Conservation (phyloP, 1,140 invertebrate species). For the Orius laevigatus region DNA sequence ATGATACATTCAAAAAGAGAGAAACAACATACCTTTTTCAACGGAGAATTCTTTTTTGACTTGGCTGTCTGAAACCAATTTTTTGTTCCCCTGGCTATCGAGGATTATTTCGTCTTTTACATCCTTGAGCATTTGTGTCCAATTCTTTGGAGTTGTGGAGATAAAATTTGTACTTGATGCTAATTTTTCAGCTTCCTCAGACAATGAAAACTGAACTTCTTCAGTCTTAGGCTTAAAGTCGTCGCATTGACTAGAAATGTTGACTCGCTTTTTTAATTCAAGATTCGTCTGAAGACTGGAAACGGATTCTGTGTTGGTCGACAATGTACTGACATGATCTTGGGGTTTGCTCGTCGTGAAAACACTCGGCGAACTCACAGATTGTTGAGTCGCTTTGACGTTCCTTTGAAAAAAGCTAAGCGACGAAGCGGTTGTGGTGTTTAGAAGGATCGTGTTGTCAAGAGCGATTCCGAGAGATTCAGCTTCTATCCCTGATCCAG, state of each 20-base stretch:
- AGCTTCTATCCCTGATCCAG: slow-evolving; percentile 11
- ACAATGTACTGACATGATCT: no score
- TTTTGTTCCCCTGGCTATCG: not conserved
- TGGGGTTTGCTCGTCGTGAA: slow-evolving; percentile 3
- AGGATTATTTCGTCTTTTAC: slow-evolving; percentile 5
- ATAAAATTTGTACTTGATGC: not conserved
- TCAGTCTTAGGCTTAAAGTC: slow-evolving; percentile 3
- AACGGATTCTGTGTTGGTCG: no score
- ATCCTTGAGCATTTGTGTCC: slow-evolving; percentile 7
- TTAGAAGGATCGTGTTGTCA: slow-evolving; percentile 19
- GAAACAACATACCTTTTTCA: slow-evolving; percentile 5
- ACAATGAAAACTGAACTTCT: slow-evolving; percentile 4
- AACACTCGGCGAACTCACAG: not conserved
- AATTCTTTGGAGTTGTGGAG: slow-evolving; percentile 1
- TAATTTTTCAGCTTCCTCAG: not conserved
- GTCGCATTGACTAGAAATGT: not conserved
- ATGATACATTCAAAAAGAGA: no score
- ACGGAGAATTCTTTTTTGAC: not conserved
- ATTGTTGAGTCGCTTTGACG: not conserved
- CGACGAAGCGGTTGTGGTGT: slow-evolving; percentile 14
- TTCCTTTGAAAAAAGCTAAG: slow-evolving; percentile 17
- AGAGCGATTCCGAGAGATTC: slow-evolving; percentile 17
- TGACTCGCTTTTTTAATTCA: not conserved
- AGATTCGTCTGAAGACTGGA: no score
- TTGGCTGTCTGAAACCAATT: not conserved